Conservation (phyloP, 2,888 invertebrate species). For the Eupeodes latifasciatus region DNA sequence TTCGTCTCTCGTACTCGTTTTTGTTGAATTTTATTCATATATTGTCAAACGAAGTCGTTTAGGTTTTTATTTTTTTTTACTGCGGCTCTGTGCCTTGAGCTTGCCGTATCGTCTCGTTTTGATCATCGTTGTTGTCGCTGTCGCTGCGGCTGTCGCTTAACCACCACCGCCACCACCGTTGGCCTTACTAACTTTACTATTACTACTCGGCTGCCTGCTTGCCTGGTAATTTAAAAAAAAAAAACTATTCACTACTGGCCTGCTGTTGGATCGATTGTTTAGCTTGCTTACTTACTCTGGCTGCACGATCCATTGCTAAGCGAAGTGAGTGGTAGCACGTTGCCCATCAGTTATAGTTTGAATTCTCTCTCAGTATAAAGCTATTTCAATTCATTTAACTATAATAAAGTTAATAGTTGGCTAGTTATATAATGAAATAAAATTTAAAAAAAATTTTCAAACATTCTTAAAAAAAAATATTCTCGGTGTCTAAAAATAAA, state of each 20-base stretch:
- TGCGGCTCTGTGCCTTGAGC: slow-evolving; percentile 34
- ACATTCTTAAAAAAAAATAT: neutral
- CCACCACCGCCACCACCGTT: slow-evolving; percentile 11
- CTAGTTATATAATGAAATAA: slow-evolving; percentile 22
- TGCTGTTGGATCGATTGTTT: slow-evolving; percentile 16
- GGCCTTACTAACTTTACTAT: slow-evolving; percentile 33
- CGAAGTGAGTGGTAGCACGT: slow-evolving; percentile 73
- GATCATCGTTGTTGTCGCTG: neutral
- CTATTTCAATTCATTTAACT: slow-evolving; percentile 41
- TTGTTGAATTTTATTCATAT: slow-evolving; percentile 47
- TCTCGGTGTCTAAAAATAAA: neutral
- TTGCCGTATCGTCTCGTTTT: slow-evolving; percentile 28
- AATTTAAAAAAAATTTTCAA: slow-evolving; percentile 31
- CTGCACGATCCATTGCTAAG: slow-evolving; percentile 66
- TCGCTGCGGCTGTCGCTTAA: neutral
- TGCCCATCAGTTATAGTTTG: slow-evolving; percentile 77
- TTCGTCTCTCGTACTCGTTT: slow-evolving; percentile 25
- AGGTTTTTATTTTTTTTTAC: slow-evolving; percentile 29
- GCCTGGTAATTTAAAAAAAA: slow-evolving; percentile 2
- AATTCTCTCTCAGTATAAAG: slow-evolving; percentile 69
- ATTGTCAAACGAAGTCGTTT: slow-evolving; percentile 60
- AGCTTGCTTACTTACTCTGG: slow-evolving; percentile 35
- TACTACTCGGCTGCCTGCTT: slow-evolving; percentile 16
- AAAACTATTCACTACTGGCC: slow-evolving; percentile 3
- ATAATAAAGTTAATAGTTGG: slow-evolving; percentile 8